Percentiles rank a stretch among this genome's conserved stretches.
Evolutionary conservation across 1,140 invertebrate species (phyloP).

Genomic region (Drosophila aff.): DNA sequence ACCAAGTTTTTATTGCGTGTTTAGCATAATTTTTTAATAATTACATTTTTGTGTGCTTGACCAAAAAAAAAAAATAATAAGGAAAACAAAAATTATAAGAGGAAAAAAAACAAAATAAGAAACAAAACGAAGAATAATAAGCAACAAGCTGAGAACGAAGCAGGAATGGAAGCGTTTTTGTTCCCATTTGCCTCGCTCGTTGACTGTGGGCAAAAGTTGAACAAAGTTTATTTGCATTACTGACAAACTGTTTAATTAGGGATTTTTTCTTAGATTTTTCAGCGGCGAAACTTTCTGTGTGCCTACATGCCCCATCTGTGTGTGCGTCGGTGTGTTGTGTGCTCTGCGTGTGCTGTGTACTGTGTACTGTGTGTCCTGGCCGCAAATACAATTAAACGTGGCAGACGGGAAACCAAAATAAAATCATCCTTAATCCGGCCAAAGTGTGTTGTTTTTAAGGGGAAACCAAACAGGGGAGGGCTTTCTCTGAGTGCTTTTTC

Average conservation of each 20-base stretch:
- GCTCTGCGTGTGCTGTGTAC: slow-evolving; percentile 8
- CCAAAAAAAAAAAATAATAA: slow-evolving; percentile 54
- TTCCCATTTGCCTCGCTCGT: slow-evolving; percentile 36
- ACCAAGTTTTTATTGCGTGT: slow-evolving; percentile 82
- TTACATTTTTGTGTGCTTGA: slow-evolving; percentile 82
- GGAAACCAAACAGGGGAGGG: slow-evolving; percentile 3
- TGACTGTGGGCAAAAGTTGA: slow-evolving; percentile 74
- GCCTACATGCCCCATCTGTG: slow-evolving; percentile 27
- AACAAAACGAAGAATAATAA: slow-evolving; percentile 61
- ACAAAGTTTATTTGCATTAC: slow-evolving; percentile 83
- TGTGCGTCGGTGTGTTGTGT: slow-evolving; percentile 10
- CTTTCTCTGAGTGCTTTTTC: slow-evolving; percentile 18
- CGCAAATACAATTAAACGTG: slow-evolving; percentile 73
- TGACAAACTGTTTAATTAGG: slow-evolving; percentile 84
- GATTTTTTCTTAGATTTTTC: slow-evolving; percentile 79
- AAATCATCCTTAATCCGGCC: slow-evolving; percentile 60
- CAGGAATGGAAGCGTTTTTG: slow-evolving; percentile 26
- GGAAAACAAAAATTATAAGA: slow-evolving; percentile 7
- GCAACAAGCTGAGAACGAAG: slow-evolving; percentile 45
- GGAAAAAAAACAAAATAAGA: slow-evolving; percentile 25
- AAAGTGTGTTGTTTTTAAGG: slow-evolving; percentile 32
- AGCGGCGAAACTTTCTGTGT: slow-evolving; percentile 63
- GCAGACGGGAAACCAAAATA: slow-evolving; percentile 47
- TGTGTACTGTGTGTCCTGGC: slow-evolving; percentile 34
- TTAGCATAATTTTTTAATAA: slow-evolving; percentile 84